Percentiles rank a stretch among this genome's conserved stretches.
Evolutionary conservation across 2,797 vertebrate genomes (phyloP).

Genomic region (Coregonus ussuriensis): DNA sequence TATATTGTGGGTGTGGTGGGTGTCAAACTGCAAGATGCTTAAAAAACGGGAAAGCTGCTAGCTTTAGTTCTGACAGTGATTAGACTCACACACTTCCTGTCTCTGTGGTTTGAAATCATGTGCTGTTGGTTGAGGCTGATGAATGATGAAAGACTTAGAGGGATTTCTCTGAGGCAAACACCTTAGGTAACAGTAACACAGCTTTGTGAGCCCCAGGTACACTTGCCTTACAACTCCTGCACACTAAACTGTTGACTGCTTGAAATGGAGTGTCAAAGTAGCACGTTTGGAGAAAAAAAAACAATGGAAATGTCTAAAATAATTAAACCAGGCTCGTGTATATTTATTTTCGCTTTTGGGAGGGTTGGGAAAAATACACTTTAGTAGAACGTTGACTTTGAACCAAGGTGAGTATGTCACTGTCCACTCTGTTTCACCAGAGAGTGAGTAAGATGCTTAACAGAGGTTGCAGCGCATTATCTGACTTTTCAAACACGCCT

Average conservation of each 20-base stretch:
- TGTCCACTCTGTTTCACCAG: slow-evolving; percentile 5
- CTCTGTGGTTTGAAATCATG: not conserved
- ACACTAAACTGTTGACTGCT: too few relatives aligned
- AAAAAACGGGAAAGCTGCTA: not conserved
- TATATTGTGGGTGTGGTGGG: too few relatives aligned
- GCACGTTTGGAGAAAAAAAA: too few relatives aligned
- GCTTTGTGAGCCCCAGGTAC: too few relatives aligned
- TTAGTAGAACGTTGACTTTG: slow-evolving; percentile 3
- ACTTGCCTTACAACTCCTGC: too few relatives aligned
- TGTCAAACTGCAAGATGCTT: not conserved
- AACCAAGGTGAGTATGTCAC: not conserved
- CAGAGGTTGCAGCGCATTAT: slow-evolving; percentile 34
- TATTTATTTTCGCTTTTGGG: not conserved
- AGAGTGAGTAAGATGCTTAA: slow-evolving; percentile 44
- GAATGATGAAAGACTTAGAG: too few relatives aligned
- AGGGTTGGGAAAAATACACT: not conserved
- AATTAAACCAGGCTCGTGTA: not conserved
- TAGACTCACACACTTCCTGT: not conserved
- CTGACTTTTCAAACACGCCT: slow-evolving; percentile 16
- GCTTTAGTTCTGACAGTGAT: not conserved
- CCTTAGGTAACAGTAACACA: too few relatives aligned
- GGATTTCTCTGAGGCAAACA: too few relatives aligned
- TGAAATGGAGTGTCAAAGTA: not conserved
- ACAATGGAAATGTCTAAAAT: too few relatives aligned
- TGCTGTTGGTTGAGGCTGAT: not conserved